These are phyloP conservation scores for Leptogaster cylindrica DNA, from an alignment of 2,888 invertebrate species.

Conservation along the genomic window DNA sequence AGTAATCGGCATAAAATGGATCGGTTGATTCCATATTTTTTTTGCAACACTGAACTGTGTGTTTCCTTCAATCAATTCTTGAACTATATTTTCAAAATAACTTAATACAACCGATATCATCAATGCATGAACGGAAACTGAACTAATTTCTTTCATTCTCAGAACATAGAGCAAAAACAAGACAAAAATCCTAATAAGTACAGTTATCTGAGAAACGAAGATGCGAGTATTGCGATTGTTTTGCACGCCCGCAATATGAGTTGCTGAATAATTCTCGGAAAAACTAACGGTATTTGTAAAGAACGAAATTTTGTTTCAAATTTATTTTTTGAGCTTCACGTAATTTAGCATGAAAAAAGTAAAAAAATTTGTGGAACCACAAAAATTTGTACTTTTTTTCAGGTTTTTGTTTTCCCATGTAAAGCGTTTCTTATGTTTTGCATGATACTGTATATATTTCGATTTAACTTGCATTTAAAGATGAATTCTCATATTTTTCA, in stretches of 20 bases:
- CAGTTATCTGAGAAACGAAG: too few species aligned
- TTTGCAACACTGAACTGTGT: not conserved
- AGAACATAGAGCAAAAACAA: too few species aligned
- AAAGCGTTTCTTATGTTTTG: not conserved
- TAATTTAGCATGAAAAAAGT: not conserved
- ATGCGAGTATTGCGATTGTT: too few species aligned
- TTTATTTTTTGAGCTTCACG: not conserved
- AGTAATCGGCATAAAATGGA: slow-evolving; percentile 10
- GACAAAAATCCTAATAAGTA: too few species aligned
- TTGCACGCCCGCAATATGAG: too few species aligned
- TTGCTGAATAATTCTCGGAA: too few species aligned
- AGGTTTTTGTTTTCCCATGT: not conserved
- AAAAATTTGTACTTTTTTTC: not conserved
- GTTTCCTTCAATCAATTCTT: slow-evolving; percentile 1
- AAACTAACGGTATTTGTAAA: too few species aligned
- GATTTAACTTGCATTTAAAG: too few species aligned
- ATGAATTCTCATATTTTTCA: too few species aligned
- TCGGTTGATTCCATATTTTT: slow-evolving; percentile 6
- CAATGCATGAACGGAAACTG: not conserved
- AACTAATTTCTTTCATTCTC: not conserved
- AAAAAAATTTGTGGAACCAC: not conserved
- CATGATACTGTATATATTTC: slow-evolving; percentile 16
- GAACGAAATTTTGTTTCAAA: not conserved
- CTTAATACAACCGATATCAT: not conserved
- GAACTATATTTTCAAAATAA: not conserved